phyloP scores from a whole-genome alignment of 2,797 vertebrate species.

The Australoheros facetus region DNA sequence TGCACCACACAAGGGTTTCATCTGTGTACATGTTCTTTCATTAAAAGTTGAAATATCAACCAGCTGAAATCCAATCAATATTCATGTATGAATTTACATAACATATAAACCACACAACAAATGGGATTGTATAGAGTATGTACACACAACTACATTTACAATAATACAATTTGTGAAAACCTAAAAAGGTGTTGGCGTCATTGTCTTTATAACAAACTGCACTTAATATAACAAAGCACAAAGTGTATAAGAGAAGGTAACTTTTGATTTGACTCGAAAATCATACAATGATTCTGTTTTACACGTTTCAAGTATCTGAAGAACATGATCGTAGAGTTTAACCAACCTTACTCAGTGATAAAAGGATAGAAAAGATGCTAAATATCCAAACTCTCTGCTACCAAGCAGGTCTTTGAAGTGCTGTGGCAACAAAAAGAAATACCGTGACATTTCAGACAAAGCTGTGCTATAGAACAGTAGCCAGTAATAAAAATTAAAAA shows the following conservation, averaged over 20 bases:
- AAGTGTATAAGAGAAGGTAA: constrained; percentile 55
- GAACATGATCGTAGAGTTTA: constrained; percentile 11
- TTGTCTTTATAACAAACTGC: constrained; percentile 70
- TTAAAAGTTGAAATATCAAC: constrained; percentile 55
- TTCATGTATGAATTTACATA: constrained; percentile 64
- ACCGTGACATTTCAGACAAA: constrained; percentile 19
- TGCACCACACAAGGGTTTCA: constrained; percentile 36
- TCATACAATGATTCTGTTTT: constrained; percentile 36
- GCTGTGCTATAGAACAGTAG: not conserved
- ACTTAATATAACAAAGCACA: constrained; percentile 77
- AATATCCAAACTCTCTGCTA: constrained; percentile 20
- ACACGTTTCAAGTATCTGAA: constrained; percentile 66
- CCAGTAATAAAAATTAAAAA: not conserved
- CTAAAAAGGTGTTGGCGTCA: constrained; percentile 60
- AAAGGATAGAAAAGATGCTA: constrained; percentile 30
- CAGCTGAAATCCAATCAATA: constrained; percentile 56
- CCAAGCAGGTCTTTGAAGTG: constrained; percentile 46
- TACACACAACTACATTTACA: constrained; percentile 84
- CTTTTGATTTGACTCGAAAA: constrained; percentile 44
- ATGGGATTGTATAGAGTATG: constrained; percentile 73
- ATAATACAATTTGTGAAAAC: constrained; percentile 75
- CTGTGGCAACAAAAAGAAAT: constrained; percentile 28
- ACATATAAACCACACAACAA: constrained; percentile 72
- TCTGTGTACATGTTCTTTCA: constrained; percentile 47
- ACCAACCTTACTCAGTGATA: constrained; percentile 33